Conservation (phyloP, 2,888 invertebrate genomes). For the Melanargia galathea region DNA sequence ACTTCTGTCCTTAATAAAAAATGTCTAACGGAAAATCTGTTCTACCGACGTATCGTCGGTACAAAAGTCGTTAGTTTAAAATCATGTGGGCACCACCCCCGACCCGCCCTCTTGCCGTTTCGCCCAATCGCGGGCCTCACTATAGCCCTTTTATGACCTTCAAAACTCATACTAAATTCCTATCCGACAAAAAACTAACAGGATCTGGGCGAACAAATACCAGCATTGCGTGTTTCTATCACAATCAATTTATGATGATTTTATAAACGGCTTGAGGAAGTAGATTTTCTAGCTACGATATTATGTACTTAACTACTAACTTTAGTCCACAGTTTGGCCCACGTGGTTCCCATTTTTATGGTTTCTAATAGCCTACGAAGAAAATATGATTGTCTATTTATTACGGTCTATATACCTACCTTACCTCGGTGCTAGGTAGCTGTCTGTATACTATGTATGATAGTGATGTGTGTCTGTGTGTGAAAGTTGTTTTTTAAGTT, state of each 20-base stretch:
- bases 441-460: no score
- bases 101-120: constrained; percentile 53
- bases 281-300: no score
- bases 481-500: no score
- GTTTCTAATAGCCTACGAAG: no score
- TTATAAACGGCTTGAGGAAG: neutral
- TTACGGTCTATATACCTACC: no score
- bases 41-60: neutral
- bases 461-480: no score
- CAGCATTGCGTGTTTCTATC: constrained; percentile 1
- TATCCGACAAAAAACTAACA: constrained; percentile 16
- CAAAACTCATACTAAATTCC: constrained; percentile 35
- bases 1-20: neutral
- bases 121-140: constrained; percentile 55
- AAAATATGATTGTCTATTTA: no score
- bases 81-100: constrained; percentile 43
- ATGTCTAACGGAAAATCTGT: neutral
- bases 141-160: constrained; percentile 50
- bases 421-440: no score
- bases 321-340: no score
- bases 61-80: constrained; percentile 19
- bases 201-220: constrained; percentile 46
- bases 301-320: no score
- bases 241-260: neutral
- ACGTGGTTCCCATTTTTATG: no score